phyloP scores from a whole-genome alignment of 2,888 invertebrate genomes.

The Autographa gamma region DNA sequence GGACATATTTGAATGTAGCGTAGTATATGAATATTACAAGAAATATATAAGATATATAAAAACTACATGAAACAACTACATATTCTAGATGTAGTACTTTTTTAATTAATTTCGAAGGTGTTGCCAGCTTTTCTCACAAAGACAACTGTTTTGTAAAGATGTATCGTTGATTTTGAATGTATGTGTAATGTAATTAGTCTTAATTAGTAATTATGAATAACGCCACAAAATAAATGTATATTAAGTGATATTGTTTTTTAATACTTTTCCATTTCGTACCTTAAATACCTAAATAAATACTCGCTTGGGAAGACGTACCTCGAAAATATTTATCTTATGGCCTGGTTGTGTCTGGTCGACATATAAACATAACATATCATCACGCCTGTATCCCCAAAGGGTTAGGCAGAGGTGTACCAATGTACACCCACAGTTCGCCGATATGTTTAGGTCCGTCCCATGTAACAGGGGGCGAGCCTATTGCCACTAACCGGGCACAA shows the following conservation, averaged over 20 bases:
- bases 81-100: constrained; percentile 3
- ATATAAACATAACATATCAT: no score
- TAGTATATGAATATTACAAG: neutral
- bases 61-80: neutral
- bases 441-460: no score
- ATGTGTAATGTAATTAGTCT: constrained; percentile 59
- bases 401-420: no score
- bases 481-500: no score
- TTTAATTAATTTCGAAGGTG: constrained; percentile 28
- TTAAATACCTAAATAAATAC: neutral
- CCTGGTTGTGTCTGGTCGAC: no score
- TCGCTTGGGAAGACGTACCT: no score
- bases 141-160: constrained; percentile 50
- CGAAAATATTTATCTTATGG: no score
- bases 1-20: neutral
- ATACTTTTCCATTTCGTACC: constrained; percentile 26
- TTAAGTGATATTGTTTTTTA: constrained; percentile 55
- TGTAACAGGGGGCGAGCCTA: no score
- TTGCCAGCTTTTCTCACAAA: constrained; percentile 48
- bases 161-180: constrained; percentile 58
- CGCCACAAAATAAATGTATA: constrained; percentile 73
- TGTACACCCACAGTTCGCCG: no score
- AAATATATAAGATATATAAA: constrained; percentile 1
- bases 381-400: no score
- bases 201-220: constrained; percentile 66